Conservation (phyloP, 2,888 invertebrate species). For the Parnassius apollo region DNA sequence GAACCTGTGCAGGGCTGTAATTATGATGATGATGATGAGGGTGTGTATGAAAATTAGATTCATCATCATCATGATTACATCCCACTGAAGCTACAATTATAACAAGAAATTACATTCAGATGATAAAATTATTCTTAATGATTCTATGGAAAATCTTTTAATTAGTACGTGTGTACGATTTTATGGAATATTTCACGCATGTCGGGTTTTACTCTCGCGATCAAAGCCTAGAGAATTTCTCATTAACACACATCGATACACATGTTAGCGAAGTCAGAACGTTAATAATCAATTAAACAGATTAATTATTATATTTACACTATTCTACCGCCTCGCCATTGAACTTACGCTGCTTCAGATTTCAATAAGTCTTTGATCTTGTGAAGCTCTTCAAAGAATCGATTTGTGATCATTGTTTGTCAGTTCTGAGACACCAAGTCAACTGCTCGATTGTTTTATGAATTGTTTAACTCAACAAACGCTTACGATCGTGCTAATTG, state of each 20-base stretch:
- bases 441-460: conserved; percentile 48
- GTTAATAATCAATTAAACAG: conserved; percentile 78
- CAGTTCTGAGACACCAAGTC: conserved; percentile 53
- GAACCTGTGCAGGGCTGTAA: too few species aligned
- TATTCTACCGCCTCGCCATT: conserved; percentile 67
- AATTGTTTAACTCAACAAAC: conserved; percentile 22
- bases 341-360: conserved; percentile 44
- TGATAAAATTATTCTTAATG: too few species aligned
- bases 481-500: conserved; percentile 9
- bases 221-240: conserved; percentile 59
- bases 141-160: not conserved
- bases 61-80: too few species aligned
- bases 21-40: too few species aligned
- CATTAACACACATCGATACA: conserved; percentile 64
- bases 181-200: conserved; percentile 33
- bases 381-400: conserved; percentile 52
- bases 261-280: conserved; percentile 56
- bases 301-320: conserved; percentile 74
- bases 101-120: too few species aligned
- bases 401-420: conserved; percentile 68
- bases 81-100: too few species aligned
- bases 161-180: conserved; percentile 27
- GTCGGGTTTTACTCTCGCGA: conserved; percentile 39
- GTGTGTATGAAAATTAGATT: too few species aligned
- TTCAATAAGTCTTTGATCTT: conserved; percentile 67